Evolutionary conservation across 2,888 invertebrate species (phyloP).

Genomic region (Xanthorhoe spadicearia): DNA sequence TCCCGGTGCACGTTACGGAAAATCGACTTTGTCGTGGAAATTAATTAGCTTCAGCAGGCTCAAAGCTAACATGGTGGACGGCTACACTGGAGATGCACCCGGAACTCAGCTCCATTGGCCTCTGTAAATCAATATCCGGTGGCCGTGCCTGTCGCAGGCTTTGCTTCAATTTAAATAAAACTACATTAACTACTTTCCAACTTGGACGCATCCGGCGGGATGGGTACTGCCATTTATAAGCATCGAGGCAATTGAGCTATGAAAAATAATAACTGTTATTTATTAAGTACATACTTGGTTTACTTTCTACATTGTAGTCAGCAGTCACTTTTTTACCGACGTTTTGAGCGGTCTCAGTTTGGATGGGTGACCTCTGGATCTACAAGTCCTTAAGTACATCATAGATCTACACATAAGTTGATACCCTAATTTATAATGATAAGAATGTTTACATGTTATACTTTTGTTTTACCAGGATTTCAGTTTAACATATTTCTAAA

Average conservation of each 20-base stretch:
- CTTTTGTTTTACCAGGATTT: background rate
- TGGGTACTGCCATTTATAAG: conserved; percentile 17
- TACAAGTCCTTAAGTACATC: too few species aligned
- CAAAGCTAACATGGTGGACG: conserved; percentile 65
- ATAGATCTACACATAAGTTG: background rate
- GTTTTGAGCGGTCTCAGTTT: too few species aligned
- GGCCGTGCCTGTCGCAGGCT: conserved; percentile 61
- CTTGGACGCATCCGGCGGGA: conserved; percentile 40
- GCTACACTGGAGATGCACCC: conserved; percentile 37
- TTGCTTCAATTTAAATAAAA: conserved; percentile 52
- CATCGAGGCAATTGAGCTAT: conserved; percentile 10
- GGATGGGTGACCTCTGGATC: too few species aligned
- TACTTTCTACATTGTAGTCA: background rate
- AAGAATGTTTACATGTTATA: too few species aligned
- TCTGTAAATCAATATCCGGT: conserved; percentile 82
- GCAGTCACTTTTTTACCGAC: background rate
- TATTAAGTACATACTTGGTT: background rate
- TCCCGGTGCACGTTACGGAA: conserved; percentile 37
- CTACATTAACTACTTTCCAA: conserved; percentile 56
- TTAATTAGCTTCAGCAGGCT: conserved; percentile 68
- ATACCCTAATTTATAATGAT: too few species aligned
- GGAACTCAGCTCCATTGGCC: conserved; percentile 68
- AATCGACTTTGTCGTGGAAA: conserved; percentile 54
- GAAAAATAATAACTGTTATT: background rate
- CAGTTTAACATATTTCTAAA: background rate